phyloP scores from a whole-genome alignment of 1,140 invertebrate genomes.

The Magallana angulata region DNA sequence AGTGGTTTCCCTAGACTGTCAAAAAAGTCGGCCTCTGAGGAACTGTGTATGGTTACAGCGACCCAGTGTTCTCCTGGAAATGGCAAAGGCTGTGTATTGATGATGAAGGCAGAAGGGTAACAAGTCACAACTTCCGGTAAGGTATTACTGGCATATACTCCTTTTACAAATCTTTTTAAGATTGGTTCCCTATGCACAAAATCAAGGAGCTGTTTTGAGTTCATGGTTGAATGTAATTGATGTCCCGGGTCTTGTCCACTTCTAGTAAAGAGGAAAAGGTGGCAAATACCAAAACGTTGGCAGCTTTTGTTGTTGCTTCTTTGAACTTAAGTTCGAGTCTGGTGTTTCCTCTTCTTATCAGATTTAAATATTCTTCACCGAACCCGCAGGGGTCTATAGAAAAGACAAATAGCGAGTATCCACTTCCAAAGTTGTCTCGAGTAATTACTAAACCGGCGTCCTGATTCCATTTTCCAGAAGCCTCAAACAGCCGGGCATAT shows the following conservation, averaged over 20 bases:
- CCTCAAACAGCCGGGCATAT: slow-evolving; percentile 51
- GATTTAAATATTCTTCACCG: slow-evolving; percentile 54
- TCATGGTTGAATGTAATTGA: slow-evolving; percentile 50
- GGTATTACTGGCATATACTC: slow-evolving; percentile 29
- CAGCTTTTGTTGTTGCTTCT: not conserved
- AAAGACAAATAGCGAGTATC: slow-evolving; percentile 49
- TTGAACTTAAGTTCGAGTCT: slow-evolving; percentile 53
- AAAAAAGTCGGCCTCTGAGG: slow-evolving; percentile 44
- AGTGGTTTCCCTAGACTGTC: slow-evolving; percentile 43
- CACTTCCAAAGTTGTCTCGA: slow-evolving; percentile 44
- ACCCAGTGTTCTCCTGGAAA: slow-evolving; percentile 50
- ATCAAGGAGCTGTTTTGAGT: slow-evolving; percentile 23
- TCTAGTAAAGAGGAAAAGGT: slow-evolving; percentile 37
- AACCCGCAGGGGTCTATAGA: slow-evolving; percentile 36
- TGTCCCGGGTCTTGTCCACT: slow-evolving; percentile 44
- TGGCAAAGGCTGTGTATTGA: slow-evolving; percentile 49
- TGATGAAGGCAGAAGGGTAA: slow-evolving; percentile 31
- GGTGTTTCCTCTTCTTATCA: slow-evolving; percentile 46
- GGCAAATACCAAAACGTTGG: slow-evolving; percentile 20
- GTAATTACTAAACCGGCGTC: slow-evolving; percentile 48
- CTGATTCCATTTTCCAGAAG: slow-evolving; percentile 52
- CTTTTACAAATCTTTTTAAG: not conserved
- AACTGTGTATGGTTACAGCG: slow-evolving; percentile 35
- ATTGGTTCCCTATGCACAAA: slow-evolving; percentile 18
- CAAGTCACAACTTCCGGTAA: not conserved